A percentile compares a stretch with the other conserved stretches of the same genome.
Conservation (phyloP, 2,797 vertebrate genomes). For the Linurgus olivaceus region DNA sequence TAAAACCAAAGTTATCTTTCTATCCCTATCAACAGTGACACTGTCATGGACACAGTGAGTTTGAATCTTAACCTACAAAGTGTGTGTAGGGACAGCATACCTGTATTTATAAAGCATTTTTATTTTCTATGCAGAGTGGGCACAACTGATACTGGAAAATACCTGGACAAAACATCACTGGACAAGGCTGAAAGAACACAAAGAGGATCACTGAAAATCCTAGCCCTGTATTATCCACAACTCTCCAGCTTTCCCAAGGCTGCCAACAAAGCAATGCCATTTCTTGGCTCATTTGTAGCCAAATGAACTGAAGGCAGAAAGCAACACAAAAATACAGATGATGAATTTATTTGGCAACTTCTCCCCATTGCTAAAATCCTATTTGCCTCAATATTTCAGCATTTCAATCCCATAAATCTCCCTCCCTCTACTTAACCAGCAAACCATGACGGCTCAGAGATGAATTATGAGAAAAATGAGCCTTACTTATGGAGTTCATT, state of each 20-base stretch:
- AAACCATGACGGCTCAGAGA: slow-evolving; percentile 49
- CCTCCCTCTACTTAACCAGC: slow-evolving; percentile 12
- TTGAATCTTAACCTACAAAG: neutral
- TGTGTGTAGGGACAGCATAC: accelerated
- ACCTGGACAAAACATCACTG: neutral
- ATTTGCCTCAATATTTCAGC: slow-evolving; percentile 62
- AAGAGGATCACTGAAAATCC: neutral
- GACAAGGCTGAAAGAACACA: neutral
- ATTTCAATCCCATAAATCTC: slow-evolving; percentile 55
- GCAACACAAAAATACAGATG: neutral
- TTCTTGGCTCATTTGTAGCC: slow-evolving; percentile 14
- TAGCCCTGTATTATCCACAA: neutral
- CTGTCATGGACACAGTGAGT: accelerated
- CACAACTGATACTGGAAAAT: neutral
- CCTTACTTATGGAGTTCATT: neutral
- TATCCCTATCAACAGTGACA: neutral
- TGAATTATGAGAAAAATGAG: slow-evolving; percentile 28
- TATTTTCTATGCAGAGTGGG: neutral
- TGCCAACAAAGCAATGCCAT: neutral
- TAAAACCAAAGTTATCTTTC: neutral
- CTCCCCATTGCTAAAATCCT: neutral
- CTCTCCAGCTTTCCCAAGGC: neutral
- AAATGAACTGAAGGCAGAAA: neutral
- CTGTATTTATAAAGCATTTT: accelerated
- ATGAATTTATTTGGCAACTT: slow-evolving; percentile 22